Base-by-base conservation (phyloP, 2,888 invertebrate genomes). In the Apotomis betuletana region DNA sequence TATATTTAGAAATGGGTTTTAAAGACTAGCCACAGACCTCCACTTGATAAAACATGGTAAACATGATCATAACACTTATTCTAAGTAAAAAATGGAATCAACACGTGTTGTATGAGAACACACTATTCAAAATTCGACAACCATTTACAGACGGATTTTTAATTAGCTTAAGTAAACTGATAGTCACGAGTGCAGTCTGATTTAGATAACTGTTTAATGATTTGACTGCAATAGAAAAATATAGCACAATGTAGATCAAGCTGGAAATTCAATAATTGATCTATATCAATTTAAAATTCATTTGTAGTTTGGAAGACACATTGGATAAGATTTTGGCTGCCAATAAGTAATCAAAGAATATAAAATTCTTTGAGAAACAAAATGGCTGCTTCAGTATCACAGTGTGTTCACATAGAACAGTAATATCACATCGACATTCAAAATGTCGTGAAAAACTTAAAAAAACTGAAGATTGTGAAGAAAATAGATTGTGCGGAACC, bases 61-160 rank as follows among this genome's bases (percentile, higher is more conserved):
- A 81, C 79, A 79, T 75, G 74, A 54, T 70, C n/a, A 76, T 80
- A 85, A 85, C 83, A 82, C 84, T 85, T 85, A 85, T 36, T 62
- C 81, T 82, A 81, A 63, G 75, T 80, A 79, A 77, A 80, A 79
- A 76, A 69, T 68, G 61, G 67, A 70, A 62, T 70, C 46, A 59
- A 68, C 67, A 62, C 73, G 65, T 73, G 61, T 75, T 75, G 52
- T 68, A 69, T 70, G 69, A 69, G 68, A 70, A 70, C 64, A 69
- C 69, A 67, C 68, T 70, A 49, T 49, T 9, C 9, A 49, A 41
- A 41, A 6, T 41, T 6, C 6, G 4, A 41, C 5, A 27, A 27
- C 27, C 27, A 27, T 27, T 27, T 27, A 27, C 27, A n/a, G n/a
- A 27, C 27, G 0, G 27, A 27, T 27, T 27, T 27, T 27, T 27